A percentile compares a stretch with the other conserved stretches of the same genome.
phyloP scores from a whole-genome alignment of 2,888 invertebrate genomes.

The Trichopoda pennipes region DNA sequence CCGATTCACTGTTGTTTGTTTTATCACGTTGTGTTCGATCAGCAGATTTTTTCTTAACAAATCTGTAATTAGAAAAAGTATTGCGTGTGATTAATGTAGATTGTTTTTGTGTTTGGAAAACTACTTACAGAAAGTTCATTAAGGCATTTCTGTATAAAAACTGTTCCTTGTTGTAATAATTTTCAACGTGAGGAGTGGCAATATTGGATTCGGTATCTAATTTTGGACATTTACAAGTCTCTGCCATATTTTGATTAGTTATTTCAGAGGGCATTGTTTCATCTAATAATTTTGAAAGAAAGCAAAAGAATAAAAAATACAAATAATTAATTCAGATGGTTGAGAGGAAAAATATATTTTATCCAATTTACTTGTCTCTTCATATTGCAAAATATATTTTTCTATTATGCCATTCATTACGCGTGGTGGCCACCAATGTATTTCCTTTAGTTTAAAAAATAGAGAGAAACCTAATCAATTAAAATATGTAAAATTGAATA shows the following conservation, averaged over 20 bases:
- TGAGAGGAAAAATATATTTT: background rate
- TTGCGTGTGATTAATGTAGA: background rate
- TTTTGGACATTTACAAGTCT: constrained; percentile 68
- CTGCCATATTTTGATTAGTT: background rate
- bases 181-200: constrained; percentile 74
- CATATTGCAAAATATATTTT: constrained; percentile 74
- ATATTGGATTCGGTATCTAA: constrained; percentile 71
- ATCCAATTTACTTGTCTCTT: constrained; percentile 55
- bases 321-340: background rate
- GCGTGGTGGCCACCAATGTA: constrained; percentile 79
- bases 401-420: constrained; percentile 74
- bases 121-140: constrained; percentile 75
- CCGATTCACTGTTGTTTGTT: background rate
- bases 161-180: constrained; percentile 75
- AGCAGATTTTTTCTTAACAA: constrained; percentile 7
- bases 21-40: background rate
- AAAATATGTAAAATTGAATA: background rate
- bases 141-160: constrained; percentile 73
- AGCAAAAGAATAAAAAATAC: background rate
- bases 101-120: background rate
- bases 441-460: constrained; percentile 67
- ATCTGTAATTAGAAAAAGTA: background rate
- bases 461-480: background rate
- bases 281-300: background rate
- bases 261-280: background rate